phyloP scores from a whole-genome alignment of 2,113 vertebrate species.

The Hyperopisus bebe region DNA sequence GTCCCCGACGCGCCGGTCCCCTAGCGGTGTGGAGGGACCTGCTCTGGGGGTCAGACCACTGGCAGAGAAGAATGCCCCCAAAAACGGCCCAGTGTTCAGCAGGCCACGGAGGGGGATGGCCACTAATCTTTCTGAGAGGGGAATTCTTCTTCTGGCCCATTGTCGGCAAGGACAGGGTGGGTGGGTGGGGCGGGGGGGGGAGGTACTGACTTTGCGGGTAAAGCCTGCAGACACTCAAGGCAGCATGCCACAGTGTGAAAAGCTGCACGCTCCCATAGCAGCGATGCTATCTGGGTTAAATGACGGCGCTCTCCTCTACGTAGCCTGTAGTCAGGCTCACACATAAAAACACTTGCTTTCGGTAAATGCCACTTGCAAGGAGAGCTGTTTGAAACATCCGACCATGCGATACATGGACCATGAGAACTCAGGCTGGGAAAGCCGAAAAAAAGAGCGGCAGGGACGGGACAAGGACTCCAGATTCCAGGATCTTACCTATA shows the following conservation, averaged over 20 bases:
- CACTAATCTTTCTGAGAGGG: conserved; percentile 73
- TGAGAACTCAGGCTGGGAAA: background rate
- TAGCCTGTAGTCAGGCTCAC: background rate
- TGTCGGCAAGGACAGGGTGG: conserved; percentile 28
- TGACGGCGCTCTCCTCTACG: background rate
- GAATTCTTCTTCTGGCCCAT: conserved; percentile 44
- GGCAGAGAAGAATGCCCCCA: conserved; percentile 68
- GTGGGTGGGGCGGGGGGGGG: background rate
- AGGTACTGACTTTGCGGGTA: background rate
- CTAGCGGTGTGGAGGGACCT: conserved; percentile 49
- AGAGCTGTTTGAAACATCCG: background rate
- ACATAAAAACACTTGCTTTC: background rate
- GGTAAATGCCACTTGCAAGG: background rate
- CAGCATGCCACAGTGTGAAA: background rate
- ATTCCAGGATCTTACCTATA: conserved; percentile 10
- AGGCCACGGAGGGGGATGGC: conserved; percentile 57
- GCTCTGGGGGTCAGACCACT: conserved; percentile 54
- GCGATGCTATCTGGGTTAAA: background rate
- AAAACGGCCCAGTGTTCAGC: conserved; percentile 48
- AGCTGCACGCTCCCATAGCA: background rate
- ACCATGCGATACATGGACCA: background rate
- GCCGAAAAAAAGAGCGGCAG: background rate
- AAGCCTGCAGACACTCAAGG: background rate
- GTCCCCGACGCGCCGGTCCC: conserved; percentile 36
- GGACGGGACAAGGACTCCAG: background rate